Evolutionary conservation across 2,113 vertebrate genomes (phyloP), one percentile per base, ranked within the genome.

Genomic region (Ammospiza nelsoni): DNA sequence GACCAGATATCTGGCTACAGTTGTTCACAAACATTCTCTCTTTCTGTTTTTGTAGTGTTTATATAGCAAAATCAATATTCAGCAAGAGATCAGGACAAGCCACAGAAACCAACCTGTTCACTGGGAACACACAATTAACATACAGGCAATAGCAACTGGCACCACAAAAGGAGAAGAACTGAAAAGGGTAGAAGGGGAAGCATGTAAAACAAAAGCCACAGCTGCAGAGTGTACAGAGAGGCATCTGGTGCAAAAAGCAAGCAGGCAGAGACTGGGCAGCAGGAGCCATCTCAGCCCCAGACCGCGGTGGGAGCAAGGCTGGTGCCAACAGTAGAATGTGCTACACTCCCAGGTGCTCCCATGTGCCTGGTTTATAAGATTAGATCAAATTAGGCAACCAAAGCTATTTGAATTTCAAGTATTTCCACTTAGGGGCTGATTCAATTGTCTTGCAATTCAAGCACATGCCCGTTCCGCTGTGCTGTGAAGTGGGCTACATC

Each of bases 1-100:
- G 96, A 96, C 96, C 93, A 94, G 69, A 37, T 95, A 89, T 62
- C 57, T 95, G 86, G 86, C 61, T 95, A 88, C 82, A 95, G 89
- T 91, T 87, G 77, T 59, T 92, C 84, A 81, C 89, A 87, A 95
- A 69, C 22, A 22, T 67, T 71, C 85, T 39, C 65, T 29, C 66
- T 76, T 81, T 84, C 86, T 41, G 66, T 61, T 94, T 82, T 87
- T 89, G 72, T 67, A 48, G 25, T 15, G 44, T 79, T 93, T 84
- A 87, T 75, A 51, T 4, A 52, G 57, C 66, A 93, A 84, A 92
- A 94, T 89, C 76, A 96, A 96, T 92, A 95, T 95, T 93, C 92
- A 94, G 69, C 46, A 46, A 37, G 41, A 44, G 85, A 92, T 87
- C 57, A 35, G 0, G 2, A 84, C 48, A 67, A 75, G 71, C 44